Evolutionary conservation across 2,888 invertebrate genomes (phyloP), one percentile per base, ranked within the genome.

Genomic region (Megaustenia siamemsis): DNA sequence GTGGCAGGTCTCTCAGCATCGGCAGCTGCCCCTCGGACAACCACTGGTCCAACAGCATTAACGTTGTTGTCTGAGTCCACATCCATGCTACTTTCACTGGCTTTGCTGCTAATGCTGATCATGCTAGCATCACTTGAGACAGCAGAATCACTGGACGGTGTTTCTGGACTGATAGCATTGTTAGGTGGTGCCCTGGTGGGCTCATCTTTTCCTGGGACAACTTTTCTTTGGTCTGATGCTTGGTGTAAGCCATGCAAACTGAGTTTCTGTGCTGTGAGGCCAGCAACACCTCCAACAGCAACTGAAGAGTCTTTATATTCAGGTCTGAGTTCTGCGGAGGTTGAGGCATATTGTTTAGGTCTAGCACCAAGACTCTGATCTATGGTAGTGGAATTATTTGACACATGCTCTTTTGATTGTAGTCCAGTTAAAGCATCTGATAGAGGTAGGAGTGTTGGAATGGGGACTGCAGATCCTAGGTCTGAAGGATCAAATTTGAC

Each of bases 111-210:
- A 28, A 82, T 68, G 60, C 82, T 82, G 38, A 80, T 83, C 83
- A 83, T 80, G 63, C 83, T 83, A 43, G 80, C 83, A 78, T 86
- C 86, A 53, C 85, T 85, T 21, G 85, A 85, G 32, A 85, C 56
- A n/a, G 85, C 85, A n/a, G 85, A 85, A 56, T 85, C 85, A 56
- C 85, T 85, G 49, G 85, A 85, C 21, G 85, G 85, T 24, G 85
- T 85, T 49, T 85, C 85, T n/a, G 85, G 85, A 28, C 85, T 85
- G 12, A 81, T 56, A 32, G 85, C 85, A 68, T n/a, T 76, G 68
- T 60, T 73, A 32, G 53, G 53, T 8, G 38, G 1, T 38, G 66
- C 45, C 40, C n/a, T 78, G 49, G 35, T 38, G 40, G 43, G 60
- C 0, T 56, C 68, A 18, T 76, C 53, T 56, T 38, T 81, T 32